Base-by-base conservation (phyloP, 2,113 vertebrate genomes). In the Paradisaea rubra region DNA sequence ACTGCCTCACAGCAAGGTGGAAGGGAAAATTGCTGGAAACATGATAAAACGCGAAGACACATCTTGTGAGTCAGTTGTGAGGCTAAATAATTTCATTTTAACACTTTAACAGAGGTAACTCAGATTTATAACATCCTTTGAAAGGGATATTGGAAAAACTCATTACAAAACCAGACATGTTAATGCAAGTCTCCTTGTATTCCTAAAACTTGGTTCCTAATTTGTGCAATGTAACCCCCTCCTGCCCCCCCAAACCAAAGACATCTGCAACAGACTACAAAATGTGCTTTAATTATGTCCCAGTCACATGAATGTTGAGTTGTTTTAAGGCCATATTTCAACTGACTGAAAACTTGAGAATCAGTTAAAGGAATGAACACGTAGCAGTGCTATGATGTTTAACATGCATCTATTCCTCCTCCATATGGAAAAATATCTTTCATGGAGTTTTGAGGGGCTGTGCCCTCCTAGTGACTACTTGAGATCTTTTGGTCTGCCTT, bases 1-100 rank as follows among this genome's bases (percentile, higher is more conserved):
- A 78, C 30, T 54, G 22, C 7, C 1, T 5, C 10, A 50, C 19
- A 30, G 6, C 10, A 78, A 71, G 3, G 2, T 15, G 7, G 23
- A 91, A 92, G 19, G 8, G 2, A 53, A 60, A 73, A 69, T 59
- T 70, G 44, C 23, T 7, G 2, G 39, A 82, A 86, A 73, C 3
- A 11, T 14, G 14, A 57, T 42, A 70, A 95, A 91, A 86, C 5
- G 30, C 10, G 39, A 81, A 63, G 47, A 52, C 16, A 3, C 3
- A 47, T 47, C 39, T 33, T 59, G 35, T 42, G 14, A n/a, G 35
- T 59, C 56, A 66, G 56, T n/a, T 0, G 0, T 59, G n/a, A 94
- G 39, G 9, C 11, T 47, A 86, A 89, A 63, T 84, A 71, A 63
- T 84, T 66, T 83, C 3, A 61, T 81, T 47, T 56, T 28, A 28